Conservation (phyloP, 2,113 vertebrate genomes). For the Psammodynastes pulverulentus region DNA sequence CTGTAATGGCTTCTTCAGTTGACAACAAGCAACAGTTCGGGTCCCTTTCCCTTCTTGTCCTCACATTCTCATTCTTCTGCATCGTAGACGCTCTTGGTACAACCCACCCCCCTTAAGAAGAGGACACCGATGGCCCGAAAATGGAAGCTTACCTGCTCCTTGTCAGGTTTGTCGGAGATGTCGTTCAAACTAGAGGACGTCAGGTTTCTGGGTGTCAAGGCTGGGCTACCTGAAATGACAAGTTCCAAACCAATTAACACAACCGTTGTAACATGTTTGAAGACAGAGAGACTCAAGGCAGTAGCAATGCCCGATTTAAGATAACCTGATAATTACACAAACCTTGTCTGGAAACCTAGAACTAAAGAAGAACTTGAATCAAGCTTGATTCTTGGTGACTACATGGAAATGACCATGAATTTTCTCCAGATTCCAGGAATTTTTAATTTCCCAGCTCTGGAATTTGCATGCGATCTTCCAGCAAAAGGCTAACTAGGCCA, state of each 20-base stretch:
- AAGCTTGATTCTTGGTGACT: neutral
- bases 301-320: conserved; percentile 18
- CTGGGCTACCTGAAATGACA: conserved; percentile 83
- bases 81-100: neutral
- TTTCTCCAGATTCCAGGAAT: neutral
- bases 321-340: neutral
- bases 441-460: neutral
- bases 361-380: neutral
- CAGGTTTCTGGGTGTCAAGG: conserved; percentile 84
- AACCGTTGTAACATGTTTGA: neutral
- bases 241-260: conserved; percentile 36
- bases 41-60: neutral
- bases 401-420: neutral
- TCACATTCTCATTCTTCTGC: neutral
- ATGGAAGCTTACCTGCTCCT: conserved; percentile 85
- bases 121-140: fast-evolving
- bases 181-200: conserved; percentile 91
- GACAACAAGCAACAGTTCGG: neutral
- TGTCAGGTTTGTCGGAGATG: conserved; percentile 96
- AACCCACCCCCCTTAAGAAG: neutral
- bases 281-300: conserved; percentile 45
- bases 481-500: neutral
- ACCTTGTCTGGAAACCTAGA: neutral
- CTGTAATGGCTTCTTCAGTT: neutral
- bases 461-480: neutral